These are phyloP conservation scores for Xiphophorus couchianus DNA, from an alignment of 2,113 vertebrate genomes.

Conservation along the genomic window DNA sequence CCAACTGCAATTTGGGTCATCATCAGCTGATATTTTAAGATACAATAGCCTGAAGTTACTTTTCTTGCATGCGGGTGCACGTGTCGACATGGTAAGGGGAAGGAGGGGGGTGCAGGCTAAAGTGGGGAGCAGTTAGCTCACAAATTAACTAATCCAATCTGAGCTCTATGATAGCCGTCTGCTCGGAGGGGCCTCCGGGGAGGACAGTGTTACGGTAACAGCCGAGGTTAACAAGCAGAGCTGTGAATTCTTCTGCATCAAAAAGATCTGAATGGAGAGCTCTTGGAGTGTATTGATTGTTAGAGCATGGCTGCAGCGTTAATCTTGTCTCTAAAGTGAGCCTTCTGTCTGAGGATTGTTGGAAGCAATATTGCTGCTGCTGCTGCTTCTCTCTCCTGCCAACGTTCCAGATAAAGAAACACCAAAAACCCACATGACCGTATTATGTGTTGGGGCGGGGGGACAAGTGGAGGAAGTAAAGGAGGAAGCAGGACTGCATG, in stretches of 20 bases:
- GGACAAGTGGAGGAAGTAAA: background rate
- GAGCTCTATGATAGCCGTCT: slow-evolving; percentile 32
- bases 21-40: slow-evolving; percentile 48
- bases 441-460: slow-evolving; percentile 30
- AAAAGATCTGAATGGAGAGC: slow-evolving; percentile 12
- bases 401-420: slow-evolving; percentile 46
- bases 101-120: background rate
- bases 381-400: background rate
- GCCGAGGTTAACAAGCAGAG: slow-evolving; percentile 45
- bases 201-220: slow-evolving; percentile 31
- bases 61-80: slow-evolving; percentile 11
- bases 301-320: slow-evolving; percentile 23
- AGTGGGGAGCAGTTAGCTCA: slow-evolving; percentile 14
- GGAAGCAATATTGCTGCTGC: slow-evolving; percentile 16
- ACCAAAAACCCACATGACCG: slow-evolving; percentile 50
- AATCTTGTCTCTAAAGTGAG: slow-evolving; percentile 22
- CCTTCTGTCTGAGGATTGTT: slow-evolving; percentile 20
- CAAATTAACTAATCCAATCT: slow-evolving; percentile 58
- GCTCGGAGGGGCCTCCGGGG: slow-evolving; percentile 39
- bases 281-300: slow-evolving; percentile 17
- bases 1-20: slow-evolving; percentile 49
- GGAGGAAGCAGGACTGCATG: background rate
- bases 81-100: slow-evolving; percentile 21
- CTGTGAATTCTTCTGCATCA: slow-evolving; percentile 1
- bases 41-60: slow-evolving; percentile 48